Conservation (phyloP, 2,113 vertebrate genomes). For the Condylura cristata region DNA sequence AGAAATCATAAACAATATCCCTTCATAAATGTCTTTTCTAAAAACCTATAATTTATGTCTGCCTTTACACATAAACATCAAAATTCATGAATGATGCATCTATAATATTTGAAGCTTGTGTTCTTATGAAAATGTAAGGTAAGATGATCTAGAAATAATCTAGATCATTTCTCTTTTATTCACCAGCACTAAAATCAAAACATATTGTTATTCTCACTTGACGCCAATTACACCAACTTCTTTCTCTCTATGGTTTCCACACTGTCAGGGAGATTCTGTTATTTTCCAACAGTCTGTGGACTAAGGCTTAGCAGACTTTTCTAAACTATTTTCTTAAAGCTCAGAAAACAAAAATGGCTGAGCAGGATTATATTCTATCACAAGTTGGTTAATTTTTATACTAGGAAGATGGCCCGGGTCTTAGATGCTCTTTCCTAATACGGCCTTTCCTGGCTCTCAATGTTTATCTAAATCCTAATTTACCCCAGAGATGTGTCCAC, state of each 20-base stretch:
- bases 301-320: neutral
- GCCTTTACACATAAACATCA: constrained; percentile 24
- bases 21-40: neutral
- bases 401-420: neutral
- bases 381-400: neutral
- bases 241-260: constrained; percentile 25
- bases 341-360: constrained; percentile 31
- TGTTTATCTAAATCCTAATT: neutral
- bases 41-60: neutral
- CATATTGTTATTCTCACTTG: constrained; percentile 30
- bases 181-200: constrained; percentile 8
- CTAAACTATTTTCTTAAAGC: constrained; percentile 9
- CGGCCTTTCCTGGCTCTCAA: neutral
- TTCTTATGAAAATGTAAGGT: constrained; percentile 28
- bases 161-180: constrained; percentile 37
- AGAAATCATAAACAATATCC: neutral
- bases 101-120: neutral
- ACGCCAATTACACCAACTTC: neutral
- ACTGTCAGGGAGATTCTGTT: neutral
- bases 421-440: constrained; percentile 6
- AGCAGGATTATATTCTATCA: neutral
- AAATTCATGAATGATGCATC: constrained; percentile 42
- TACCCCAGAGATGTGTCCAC: neutral
- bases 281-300: neutral
- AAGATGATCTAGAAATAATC: neutral